These are phyloP conservation scores for Acrobasis repandana DNA, from an alignment of 2,888 invertebrate genomes.

Conservation along the genomic window DNA sequence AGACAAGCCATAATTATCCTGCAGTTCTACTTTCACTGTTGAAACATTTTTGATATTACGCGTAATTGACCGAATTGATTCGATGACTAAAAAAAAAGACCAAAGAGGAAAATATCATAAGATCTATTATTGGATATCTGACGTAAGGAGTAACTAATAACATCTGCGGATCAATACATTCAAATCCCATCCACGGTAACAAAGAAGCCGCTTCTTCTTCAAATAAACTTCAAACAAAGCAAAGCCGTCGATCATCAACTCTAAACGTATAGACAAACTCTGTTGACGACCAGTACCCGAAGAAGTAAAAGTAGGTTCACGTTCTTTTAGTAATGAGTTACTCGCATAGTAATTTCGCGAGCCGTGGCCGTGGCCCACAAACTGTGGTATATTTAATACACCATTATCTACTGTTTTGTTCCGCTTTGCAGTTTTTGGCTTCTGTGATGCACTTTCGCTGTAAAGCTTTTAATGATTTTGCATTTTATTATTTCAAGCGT, in stretches of 20 bases:
- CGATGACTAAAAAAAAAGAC: no score
- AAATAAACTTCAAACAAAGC: background rate
- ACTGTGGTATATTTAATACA: constrained; percentile 44
- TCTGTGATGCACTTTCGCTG: constrained; percentile 29
- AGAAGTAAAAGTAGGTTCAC: constrained; percentile 46
- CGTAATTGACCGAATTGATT: no score
- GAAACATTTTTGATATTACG: background rate
- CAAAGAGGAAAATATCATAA: no score
- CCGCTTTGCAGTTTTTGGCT: constrained; percentile 23
- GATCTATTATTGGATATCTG: no score
- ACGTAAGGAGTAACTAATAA: no score
- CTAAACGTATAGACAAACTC: background rate
- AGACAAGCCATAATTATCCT: constrained; percentile 10
- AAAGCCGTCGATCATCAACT: background rate
- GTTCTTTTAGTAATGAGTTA: constrained; percentile 40
- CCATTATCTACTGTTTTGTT: constrained; percentile 40
- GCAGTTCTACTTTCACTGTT: constrained; percentile 2
- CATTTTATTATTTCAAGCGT: background rate
- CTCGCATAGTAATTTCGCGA: constrained; percentile 47
- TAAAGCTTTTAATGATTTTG: constrained; percentile 11
- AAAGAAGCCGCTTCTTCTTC: background rate
- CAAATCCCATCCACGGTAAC: background rate
- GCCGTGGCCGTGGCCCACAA: constrained; percentile 49
- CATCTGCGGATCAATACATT: background rate
- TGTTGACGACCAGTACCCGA: constrained; percentile 4